Percentiles rank a stretch among this genome's conserved stretches.
Conservation (phyloP, 2,797 vertebrate species). For the Anomalospiza imberbis region DNA sequence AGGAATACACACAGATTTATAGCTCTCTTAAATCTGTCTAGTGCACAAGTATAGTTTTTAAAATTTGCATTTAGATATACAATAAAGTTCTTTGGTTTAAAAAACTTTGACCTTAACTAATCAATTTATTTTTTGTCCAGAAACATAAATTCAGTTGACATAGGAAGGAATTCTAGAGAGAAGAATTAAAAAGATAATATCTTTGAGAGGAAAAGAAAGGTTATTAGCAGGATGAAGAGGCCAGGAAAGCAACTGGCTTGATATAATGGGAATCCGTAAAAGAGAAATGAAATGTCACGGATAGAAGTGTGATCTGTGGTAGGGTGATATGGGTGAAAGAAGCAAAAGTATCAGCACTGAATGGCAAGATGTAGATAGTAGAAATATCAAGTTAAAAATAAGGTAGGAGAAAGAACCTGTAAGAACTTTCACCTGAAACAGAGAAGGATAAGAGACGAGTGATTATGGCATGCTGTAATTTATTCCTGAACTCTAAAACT, state of each 20-base stretch:
- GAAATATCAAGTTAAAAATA: background rate
- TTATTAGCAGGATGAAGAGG: background rate
- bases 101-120: background rate
- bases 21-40: background rate
- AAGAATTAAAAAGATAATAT: background rate
- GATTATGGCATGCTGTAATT: background rate
- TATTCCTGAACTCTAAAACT: background rate
- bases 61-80: background rate
- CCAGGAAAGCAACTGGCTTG: background rate
- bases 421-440: background rate
- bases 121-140: background rate
- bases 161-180: background rate
- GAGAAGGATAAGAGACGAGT: background rate
- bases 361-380: background rate
- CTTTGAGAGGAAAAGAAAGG: background rate
- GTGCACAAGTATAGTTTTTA: background rate
- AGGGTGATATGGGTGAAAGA: background rate
- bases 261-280: background rate
- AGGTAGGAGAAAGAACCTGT: background rate
- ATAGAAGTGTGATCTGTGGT: background rate
- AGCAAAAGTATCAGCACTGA: background rate
- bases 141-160: background rate
- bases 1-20: background rate
- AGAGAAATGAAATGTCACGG: background rate
- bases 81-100: background rate